phyloP scores from a whole-genome alignment of 2,113 vertebrate genomes.

The Sminthopsis crassicaudata region DNA sequence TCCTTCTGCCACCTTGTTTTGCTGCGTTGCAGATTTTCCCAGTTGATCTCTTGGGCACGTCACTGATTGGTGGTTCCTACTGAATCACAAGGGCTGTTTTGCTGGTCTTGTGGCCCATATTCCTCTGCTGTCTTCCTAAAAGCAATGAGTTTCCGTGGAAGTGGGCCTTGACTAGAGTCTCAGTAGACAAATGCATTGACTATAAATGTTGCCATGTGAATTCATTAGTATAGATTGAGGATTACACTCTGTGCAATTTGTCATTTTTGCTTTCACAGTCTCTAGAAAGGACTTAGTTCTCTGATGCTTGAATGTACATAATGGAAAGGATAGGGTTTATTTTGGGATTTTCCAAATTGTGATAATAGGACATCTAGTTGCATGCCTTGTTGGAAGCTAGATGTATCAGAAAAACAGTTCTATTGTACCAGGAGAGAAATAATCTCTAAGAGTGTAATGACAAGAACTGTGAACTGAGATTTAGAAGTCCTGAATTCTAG shows the following conservation, averaged over 20 bases:
- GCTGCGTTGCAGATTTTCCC: conserved; percentile 68
- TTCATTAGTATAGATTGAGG: conserved; percentile 34
- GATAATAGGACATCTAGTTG: not conserved
- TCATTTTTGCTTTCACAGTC: conserved; percentile 32
- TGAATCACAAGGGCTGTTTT: conserved; percentile 41
- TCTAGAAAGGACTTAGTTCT: conserved; percentile 39
- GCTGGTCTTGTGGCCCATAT: conserved; percentile 54
- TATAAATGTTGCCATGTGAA: not conserved
- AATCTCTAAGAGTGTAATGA: not conserved
- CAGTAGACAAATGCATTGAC: conserved; percentile 15
- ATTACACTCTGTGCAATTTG: not conserved
- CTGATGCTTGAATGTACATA: conserved; percentile 17
- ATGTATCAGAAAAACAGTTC: not conserved
- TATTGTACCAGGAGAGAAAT: not conserved
- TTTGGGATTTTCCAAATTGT: not conserved
- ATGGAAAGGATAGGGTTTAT: not conserved
- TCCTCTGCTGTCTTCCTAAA: not conserved
- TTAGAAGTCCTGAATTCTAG: not conserved
- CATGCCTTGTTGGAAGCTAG: not conserved
- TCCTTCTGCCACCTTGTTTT: conserved; percentile 72
- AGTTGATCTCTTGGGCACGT: conserved; percentile 44
- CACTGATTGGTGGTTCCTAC: conserved; percentile 49
- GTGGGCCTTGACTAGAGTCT: conserved; percentile 37
- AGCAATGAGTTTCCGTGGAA: conserved; percentile 30
- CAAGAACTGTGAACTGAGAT: not conserved